Base-by-base conservation (phyloP, 1,140 invertebrate genomes). In the Cotesia glomerata region DNA sequence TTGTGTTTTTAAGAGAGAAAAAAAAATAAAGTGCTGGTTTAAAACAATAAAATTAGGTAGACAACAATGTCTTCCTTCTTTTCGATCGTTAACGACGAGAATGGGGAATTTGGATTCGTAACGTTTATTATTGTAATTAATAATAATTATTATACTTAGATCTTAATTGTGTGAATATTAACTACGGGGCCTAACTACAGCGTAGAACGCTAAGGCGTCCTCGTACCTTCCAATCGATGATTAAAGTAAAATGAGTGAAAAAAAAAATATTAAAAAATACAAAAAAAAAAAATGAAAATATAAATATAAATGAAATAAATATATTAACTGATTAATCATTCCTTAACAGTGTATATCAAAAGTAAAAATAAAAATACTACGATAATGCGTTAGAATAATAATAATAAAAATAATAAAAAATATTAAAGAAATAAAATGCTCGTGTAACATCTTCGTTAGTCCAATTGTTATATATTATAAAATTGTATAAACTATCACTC, bases 261-360 rank as follows among this genome's bases (percentile, higher is more conserved):
- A 39, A 65, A 39, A 68, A 66, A 69, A 32, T 63, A 71, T 51
- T 16, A 39, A 65, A 39, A 68, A 69, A 72, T 72, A 54, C 68
- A 71, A 45, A 75, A 63, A 69, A 73, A 69, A 69, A 16, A 54
- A 66, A 66, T 76, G 73, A 74, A 76, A n/a, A n/a, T n/a, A n/a
- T n/a, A n/a, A n/a, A 75, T 77, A 78, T 76, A 65, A 26, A 26
- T 51, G 45, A 77, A 75, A 77, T 71, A 78, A 71, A 77, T 77
- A 75, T 77, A 83, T 83, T 26, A 84, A 83, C 82, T 77, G 84
- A 84, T 80, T 79, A 85, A 86, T 85, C 85, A 86, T 86, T 86
- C 84, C 85, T 82, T 80, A 80, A 84, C 77, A 77, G 76, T 84
- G 75, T 85, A 84, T 85, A 85, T 84, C 80, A 78, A 80, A 77